phyloP scores from a whole-genome alignment of 2,888 invertebrate species.

The Tuta absoluta region DNA sequence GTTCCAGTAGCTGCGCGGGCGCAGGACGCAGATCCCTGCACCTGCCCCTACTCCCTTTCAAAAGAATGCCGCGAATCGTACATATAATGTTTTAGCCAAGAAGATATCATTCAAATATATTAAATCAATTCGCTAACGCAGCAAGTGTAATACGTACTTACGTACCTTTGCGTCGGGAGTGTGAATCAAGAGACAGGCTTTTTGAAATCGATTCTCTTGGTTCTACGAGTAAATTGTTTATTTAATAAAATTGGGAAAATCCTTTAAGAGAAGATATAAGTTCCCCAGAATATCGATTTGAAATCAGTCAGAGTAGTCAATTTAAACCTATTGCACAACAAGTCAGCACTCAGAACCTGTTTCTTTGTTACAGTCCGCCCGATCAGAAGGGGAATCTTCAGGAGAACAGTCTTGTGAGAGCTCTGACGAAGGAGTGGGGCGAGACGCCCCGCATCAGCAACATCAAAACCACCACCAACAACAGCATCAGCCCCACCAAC shows the following conservation, averaged over 20 bases:
- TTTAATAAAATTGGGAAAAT: too few relatives aligned
- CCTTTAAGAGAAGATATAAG: too few relatives aligned
- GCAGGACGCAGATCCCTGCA: constrained; percentile 41
- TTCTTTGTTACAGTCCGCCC: constrained; percentile 60
- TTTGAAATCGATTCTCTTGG: too few relatives aligned
- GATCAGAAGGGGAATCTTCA: constrained; percentile 74
- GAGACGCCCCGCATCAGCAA: constrained; percentile 61
- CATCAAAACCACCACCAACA: constrained; percentile 42
- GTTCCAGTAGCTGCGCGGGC: constrained; percentile 37
- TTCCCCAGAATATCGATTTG: background rate
- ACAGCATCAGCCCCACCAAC: constrained; percentile 48
- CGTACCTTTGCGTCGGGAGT: too few relatives aligned
- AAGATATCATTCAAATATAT: background rate
- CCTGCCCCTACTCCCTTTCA: constrained; percentile 41
- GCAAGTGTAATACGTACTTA: too few relatives aligned
- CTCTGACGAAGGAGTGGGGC: constrained; percentile 74
- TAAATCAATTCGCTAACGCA: background rate
- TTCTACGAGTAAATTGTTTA: too few relatives aligned
- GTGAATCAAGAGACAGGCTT: too few relatives aligned
- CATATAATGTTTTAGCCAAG: background rate
- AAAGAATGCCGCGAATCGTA: constrained; percentile 20
- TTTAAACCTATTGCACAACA: background rate
- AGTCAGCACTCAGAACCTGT: background rate
- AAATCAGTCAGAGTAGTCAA: background rate
- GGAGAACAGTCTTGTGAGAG: constrained; percentile 76